Percentiles rank a stretch among this genome's conserved stretches.
Conservation (phyloP, 2,113 vertebrate species). For the Hepsetus odoe region DNA sequence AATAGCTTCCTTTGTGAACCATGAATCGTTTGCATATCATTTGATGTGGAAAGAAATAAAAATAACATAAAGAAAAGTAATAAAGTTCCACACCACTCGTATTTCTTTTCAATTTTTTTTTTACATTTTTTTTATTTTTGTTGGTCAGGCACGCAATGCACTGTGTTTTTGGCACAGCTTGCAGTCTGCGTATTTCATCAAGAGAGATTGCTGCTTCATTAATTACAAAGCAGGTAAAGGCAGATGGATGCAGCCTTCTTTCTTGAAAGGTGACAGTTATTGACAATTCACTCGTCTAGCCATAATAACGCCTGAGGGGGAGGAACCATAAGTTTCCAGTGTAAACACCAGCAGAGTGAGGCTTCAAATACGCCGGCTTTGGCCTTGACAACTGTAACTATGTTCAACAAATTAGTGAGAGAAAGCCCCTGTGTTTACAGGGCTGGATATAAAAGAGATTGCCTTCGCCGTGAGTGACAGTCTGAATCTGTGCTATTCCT, state of each 20-base stretch:
- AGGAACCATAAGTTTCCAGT: constrained; percentile 67
- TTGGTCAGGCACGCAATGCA: constrained; percentile 50
- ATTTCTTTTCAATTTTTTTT: too few relatives aligned
- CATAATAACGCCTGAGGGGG: constrained; percentile 71
- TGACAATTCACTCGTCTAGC: constrained; percentile 72
- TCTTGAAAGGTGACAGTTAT: constrained; percentile 70
- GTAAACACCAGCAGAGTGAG: constrained; percentile 62
- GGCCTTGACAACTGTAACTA: constrained; percentile 74
- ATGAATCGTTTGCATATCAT: constrained; percentile 56
- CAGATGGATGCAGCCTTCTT: constrained; percentile 56
- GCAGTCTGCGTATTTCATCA: constrained; percentile 62
- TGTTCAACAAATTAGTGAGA: constrained; percentile 73
- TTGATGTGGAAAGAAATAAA: not conserved
- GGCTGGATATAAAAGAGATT: constrained; percentile 57
- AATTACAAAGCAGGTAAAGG: constrained; percentile 67
- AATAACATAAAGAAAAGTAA: constrained; percentile 49
- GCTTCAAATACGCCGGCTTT: constrained; percentile 59
- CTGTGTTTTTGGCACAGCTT: constrained; percentile 63
- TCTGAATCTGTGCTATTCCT: constrained; percentile 41
- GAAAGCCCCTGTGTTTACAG: constrained; percentile 60
- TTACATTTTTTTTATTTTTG: too few relatives aligned
- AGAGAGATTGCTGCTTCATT: constrained; percentile 62
- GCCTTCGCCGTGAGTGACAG: constrained; percentile 58
- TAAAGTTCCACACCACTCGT: constrained; percentile 62
- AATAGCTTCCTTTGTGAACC: constrained; percentile 49